These are phyloP conservation scores for Sinelater perroti DNA, from an alignment of 2,888 invertebrate genomes.

Conservation along the genomic window DNA sequence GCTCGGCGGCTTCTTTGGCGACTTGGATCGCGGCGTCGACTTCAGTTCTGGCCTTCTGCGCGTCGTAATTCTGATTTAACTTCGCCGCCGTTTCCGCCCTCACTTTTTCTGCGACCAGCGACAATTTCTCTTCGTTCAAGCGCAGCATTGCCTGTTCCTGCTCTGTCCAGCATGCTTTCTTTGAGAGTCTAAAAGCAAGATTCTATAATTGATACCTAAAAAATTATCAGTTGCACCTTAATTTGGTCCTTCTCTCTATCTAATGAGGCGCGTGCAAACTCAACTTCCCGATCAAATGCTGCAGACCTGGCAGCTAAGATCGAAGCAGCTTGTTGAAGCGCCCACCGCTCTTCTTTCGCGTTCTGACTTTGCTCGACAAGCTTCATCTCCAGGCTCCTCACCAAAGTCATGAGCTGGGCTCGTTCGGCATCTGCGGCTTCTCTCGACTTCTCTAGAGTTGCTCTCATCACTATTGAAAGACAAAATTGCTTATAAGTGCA, in stretches of 20 bases:
- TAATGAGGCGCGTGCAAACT: conserved; percentile 65
- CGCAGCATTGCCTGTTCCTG: conserved; percentile 68
- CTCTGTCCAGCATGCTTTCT: conserved; percentile 67
- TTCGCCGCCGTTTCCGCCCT: conserved; percentile 55
- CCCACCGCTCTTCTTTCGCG: conserved; percentile 57
- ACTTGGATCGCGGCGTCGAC: conserved; percentile 58
- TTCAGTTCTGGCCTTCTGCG: conserved; percentile 56
- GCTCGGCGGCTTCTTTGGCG: conserved; percentile 57
- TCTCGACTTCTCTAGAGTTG: conserved; percentile 65
- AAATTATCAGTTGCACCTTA: conserved; percentile 58
- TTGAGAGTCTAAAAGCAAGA: conserved; percentile 62
- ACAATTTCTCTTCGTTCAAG: conserved; percentile 67
- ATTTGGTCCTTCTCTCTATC: conserved; percentile 70
- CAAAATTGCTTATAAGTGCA: background rate
- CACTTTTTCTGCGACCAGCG: conserved; percentile 57
- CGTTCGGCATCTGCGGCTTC: conserved; percentile 67
- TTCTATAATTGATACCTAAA: background rate
- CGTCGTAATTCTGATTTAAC: conserved; percentile 54
- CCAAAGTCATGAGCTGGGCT: conserved; percentile 63
- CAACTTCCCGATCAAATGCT: conserved; percentile 69
- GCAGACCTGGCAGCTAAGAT: conserved; percentile 69
- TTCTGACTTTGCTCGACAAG: conserved; percentile 68
- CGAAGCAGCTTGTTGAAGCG: conserved; percentile 68
- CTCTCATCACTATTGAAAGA: conserved; percentile 64
- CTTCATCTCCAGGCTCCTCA: conserved; percentile 66